Percentiles rank a stretch among this genome's conserved stretches.
Evolutionary conservation across 1,140 invertebrate species (phyloP).

Genomic region (Melitaea cinxia): DNA sequence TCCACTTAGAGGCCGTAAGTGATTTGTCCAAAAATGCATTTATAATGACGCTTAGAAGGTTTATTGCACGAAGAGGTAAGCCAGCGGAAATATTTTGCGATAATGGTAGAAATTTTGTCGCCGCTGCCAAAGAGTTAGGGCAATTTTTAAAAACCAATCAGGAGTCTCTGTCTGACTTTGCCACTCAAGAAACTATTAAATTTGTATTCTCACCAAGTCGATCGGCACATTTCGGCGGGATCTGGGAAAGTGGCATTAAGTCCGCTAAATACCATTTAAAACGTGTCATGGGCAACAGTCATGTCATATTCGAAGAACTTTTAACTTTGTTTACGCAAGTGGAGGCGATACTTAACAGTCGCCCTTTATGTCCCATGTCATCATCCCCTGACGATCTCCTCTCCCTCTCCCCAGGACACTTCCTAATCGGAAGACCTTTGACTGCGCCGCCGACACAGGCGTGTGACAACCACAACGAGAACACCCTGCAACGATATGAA

Average conservation of each 20-base stretch:
- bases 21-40: background rate
- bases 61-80: background rate
- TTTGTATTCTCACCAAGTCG: background rate
- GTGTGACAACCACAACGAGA: background rate
- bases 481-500: background rate
- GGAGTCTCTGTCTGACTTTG: constrained; percentile 8
- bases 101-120: no score
- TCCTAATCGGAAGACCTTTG: constrained; percentile 9
- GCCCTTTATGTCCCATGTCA: constrained; percentile 4
- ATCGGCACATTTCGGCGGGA: background rate
- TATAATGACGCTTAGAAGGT: no score
- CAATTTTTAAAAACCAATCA: background rate
- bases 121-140: no score
- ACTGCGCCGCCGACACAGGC: constrained; percentile 7
- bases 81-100: background rate
- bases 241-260: background rate
- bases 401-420: background rate
- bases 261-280: constrained; percentile 3
- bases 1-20: background rate
- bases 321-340: constrained; percentile 19
- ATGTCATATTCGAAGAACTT: constrained; percentile 11
- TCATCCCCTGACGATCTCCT: constrained; percentile 5
- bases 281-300: background rate
- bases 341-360: constrained; percentile 16
- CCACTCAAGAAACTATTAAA: constrained; percentile 1